Percentiles rank a stretch among this genome's conserved stretches.
Conservation (phyloP, 2,888 invertebrate genomes). For the Linnaemya tessellans region DNA sequence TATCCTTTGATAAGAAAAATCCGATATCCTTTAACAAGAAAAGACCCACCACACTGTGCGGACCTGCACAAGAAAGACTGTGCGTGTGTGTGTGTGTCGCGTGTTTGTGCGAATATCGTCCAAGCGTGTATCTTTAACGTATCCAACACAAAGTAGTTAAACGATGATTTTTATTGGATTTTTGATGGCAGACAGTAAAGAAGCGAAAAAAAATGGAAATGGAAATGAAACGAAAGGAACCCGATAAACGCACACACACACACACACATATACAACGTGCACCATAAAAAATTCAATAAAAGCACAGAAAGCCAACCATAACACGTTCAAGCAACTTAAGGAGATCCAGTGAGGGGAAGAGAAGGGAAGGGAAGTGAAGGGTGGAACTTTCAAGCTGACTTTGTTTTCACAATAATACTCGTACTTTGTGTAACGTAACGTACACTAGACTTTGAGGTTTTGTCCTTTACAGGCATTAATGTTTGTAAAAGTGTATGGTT, state of each 20-base stretch:
- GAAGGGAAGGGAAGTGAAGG: neutral
- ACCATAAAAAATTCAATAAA: slow-evolving; percentile 3
- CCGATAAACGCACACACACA: neutral
- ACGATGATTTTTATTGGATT: slow-evolving; percentile 69
- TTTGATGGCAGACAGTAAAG: slow-evolving; percentile 62
- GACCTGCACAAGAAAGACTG: slow-evolving; percentile 11
- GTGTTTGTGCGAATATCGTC: slow-evolving; percentile 4
- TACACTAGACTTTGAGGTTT: slow-evolving; percentile 69
- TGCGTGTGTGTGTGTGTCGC: neutral
- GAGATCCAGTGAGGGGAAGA: neutral
- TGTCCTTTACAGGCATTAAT: slow-evolving; percentile 61
- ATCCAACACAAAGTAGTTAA: slow-evolving; percentile 60
- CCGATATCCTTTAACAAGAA: neutral
- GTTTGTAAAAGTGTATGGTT: slow-evolving; percentile 13
- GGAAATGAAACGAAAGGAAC: slow-evolving; percentile 12
- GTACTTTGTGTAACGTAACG: slow-evolving; percentile 24
- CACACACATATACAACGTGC: neutral
- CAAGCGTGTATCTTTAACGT: slow-evolving; percentile 29
- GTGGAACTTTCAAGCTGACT: slow-evolving; percentile 46
- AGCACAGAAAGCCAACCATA: slow-evolving; percentile 9
- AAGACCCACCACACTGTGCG: slow-evolving; percentile 21
- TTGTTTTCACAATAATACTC: slow-evolving; percentile 51
- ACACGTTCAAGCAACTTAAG: neutral
- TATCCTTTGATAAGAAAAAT: neutral
- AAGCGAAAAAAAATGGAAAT: slow-evolving; percentile 4